Conservation (phyloP, 2,113 vertebrate species). For the Indicator indicator region DNA sequence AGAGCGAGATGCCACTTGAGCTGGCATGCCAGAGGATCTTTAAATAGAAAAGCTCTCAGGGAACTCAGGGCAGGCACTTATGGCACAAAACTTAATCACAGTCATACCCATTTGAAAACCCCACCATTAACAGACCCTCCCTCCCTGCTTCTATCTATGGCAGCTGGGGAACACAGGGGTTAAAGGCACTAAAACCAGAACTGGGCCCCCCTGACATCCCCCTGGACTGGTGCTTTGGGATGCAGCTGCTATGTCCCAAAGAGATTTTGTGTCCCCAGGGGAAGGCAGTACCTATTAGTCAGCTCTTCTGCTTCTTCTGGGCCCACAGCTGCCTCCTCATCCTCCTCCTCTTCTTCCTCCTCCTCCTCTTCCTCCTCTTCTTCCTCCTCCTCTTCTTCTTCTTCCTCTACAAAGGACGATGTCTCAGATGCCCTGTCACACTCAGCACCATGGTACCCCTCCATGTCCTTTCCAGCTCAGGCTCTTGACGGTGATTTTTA, state of each 20-base stretch:
- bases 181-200: not conserved
- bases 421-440: conserved; percentile 72
- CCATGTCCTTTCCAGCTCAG: conserved; percentile 63
- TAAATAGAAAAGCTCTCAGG: conserved; percentile 61
- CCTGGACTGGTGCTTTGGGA: not conserved
- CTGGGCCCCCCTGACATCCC: fast-evolving
- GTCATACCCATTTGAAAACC: not conserved
- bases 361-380: not conserved
- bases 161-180: not conserved
- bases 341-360: not conserved
- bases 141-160: not conserved
- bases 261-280: not conserved
- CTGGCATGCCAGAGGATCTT: conserved; percentile 48
- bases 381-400: conserved; percentile 1
- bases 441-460: conserved; percentile 51
- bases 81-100: conserved; percentile 24
- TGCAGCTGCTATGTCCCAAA: not conserved
- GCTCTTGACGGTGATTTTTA: conserved; percentile 47
- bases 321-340: conserved; percentile 60
- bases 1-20: conserved; percentile 65
- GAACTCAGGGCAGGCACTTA: not conserved
- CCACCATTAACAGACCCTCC: not conserved
- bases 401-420: conserved; percentile 70
- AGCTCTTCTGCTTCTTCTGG: conserved; percentile 83
- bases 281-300: conserved; percentile 80